phyloP scores from a whole-genome alignment of 2,113 vertebrate genomes.

The Solea senegalensis region DNA sequence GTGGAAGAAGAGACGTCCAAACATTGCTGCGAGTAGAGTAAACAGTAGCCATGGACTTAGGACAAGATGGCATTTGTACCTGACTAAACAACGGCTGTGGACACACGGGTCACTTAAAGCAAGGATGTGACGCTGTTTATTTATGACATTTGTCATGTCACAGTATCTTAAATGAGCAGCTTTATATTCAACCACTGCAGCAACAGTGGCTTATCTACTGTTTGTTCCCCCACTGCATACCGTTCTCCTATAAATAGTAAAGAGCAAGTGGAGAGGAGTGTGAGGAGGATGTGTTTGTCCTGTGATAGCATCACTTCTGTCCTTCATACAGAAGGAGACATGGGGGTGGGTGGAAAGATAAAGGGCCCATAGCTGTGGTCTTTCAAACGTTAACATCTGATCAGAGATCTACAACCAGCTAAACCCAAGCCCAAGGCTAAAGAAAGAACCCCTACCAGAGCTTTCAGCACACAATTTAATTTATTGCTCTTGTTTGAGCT shows the following conservation, averaged over 20 bases:
- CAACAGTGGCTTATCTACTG: constrained; percentile 18
- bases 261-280: constrained; percentile 32
- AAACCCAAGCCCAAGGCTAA: constrained; percentile 9
- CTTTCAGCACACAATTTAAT: constrained; percentile 34
- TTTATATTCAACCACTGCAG: constrained; percentile 7
- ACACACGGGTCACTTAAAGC: constrained; percentile 5
- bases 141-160: constrained; percentile 3
- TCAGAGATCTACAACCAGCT: constrained; percentile 40
- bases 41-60: constrained; percentile 36
- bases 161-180: neutral
- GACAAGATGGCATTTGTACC: constrained; percentile 24
- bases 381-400: constrained; percentile 38
- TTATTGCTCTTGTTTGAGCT: constrained; percentile 36
- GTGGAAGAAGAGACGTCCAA: constrained; percentile 19
- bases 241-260: constrained; percentile 17
- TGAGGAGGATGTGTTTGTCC: constrained; percentile 38
- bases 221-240: constrained; percentile 10
- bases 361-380: constrained; percentile 1
- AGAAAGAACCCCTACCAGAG: constrained; percentile 18
- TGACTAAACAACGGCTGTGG: constrained; percentile 24
- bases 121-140: neutral
- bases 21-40: constrained; percentile 37
- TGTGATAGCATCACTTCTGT: constrained; percentile 59
- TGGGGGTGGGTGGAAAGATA: constrained; percentile 13
- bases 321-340: constrained; percentile 5